These are phyloP conservation scores for Lottia gigantea DNA, from an alignment of 2,888 invertebrate genomes.

Conservation along the genomic window DNA sequence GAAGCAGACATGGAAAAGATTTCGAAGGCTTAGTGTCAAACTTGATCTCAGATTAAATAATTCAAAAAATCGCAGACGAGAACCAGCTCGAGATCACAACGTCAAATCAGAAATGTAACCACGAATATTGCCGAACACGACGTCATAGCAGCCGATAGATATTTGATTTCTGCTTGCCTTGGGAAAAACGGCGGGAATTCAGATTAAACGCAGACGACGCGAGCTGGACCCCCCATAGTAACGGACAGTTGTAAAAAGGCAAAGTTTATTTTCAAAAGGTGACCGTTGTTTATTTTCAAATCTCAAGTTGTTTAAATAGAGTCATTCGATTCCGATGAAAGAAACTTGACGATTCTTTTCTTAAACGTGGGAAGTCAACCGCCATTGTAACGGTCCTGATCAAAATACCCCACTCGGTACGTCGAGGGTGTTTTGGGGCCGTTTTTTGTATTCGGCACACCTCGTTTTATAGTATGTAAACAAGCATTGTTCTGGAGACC, in stretches of 20 bases:
- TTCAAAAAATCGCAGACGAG: no score
- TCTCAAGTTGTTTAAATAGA: constrained; percentile 4
- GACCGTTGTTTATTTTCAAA: constrained; percentile 3
- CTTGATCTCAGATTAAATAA: no score
- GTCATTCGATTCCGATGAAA: constrained; percentile 2
- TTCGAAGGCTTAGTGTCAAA: no score
- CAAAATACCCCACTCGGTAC: not conserved
- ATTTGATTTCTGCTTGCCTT: no score
- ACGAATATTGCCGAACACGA: no score
- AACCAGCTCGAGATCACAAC: no score
- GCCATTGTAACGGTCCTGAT: not conserved
- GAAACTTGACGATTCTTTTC: constrained; percentile 1
- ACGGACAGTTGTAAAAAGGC: constrained; percentile 10
- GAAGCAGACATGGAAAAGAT: no score
- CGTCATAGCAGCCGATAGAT: no score
- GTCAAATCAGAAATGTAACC: no score
- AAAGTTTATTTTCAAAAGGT: not conserved
- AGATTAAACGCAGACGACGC: constrained; percentile 1
- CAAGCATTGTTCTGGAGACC: not conserved
- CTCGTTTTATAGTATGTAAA: constrained; percentile 2
- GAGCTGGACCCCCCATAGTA: constrained; percentile 4
- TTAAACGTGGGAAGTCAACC: constrained; percentile 7
- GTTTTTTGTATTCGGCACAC: not conserved
- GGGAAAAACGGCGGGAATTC: not conserved
- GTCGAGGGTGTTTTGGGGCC: not conserved